Conservation (phyloP, 2,888 invertebrate genomes). For the Perizoma flavofasciatum region DNA sequence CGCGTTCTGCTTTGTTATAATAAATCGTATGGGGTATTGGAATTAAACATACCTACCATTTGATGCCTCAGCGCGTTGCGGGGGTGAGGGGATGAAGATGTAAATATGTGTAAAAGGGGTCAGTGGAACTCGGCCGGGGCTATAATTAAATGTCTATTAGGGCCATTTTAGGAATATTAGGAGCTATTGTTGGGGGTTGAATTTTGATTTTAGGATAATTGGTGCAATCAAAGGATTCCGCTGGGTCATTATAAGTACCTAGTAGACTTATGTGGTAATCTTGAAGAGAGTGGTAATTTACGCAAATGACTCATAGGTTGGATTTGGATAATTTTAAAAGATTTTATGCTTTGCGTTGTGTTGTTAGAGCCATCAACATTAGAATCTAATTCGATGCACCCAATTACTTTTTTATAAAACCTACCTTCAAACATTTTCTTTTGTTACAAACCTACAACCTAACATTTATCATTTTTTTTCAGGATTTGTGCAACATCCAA, state of each 20-base stretch:
- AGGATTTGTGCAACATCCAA: constrained; percentile 43
- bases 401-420: constrained; percentile 5
- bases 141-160: constrained; percentile 83
- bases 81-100: constrained; percentile 77
- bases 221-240: constrained; percentile 58
- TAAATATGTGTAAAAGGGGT: constrained; percentile 84
- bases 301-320: constrained; percentile 34
- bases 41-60: constrained; percentile 79
- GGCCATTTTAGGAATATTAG: constrained; percentile 75
- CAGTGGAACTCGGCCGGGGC: constrained; percentile 72
- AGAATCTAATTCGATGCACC: neutral
- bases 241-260: constrained; percentile 47
- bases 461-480: constrained; percentile 49
- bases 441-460: constrained; percentile 21
- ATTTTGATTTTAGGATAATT: constrained; percentile 65
- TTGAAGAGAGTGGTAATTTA: constrained; percentile 41
- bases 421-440: constrained; percentile 18
- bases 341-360: constrained; percentile 7
- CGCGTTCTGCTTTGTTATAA: constrained; percentile 79
- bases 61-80: constrained; percentile 76
- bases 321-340: constrained; percentile 10
- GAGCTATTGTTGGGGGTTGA: constrained; percentile 67
- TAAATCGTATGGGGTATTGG: constrained; percentile 81
- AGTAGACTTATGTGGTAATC: constrained; percentile 51
- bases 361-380: too few relatives aligned